phyloP scores from a whole-genome alignment of 2,888 invertebrate species.

The Dusona sp. region DNA sequence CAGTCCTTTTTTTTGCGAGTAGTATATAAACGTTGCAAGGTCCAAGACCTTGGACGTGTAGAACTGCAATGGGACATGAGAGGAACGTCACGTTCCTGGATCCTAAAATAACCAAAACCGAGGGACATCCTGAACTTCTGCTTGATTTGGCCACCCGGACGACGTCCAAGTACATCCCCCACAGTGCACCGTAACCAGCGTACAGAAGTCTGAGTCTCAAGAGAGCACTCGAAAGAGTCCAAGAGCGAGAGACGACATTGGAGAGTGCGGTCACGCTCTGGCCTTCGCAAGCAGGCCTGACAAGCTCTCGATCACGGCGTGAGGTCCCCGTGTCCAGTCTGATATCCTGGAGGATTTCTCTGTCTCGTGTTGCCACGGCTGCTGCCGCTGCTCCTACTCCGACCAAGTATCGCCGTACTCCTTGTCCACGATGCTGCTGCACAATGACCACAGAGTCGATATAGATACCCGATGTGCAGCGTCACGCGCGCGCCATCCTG shows the following conservation, averaged over 20 bases:
- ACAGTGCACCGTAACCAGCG: slow-evolving; percentile 35
- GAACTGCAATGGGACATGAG: slow-evolving; percentile 1
- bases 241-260: slow-evolving; percentile 64
- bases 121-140: slow-evolving; percentile 47
- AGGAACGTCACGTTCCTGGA: slow-evolving; percentile 70
- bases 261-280: slow-evolving; percentile 75
- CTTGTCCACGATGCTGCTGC: slow-evolving; percentile 67
- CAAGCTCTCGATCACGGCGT: slow-evolving; percentile 80
- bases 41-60: slow-evolving; percentile 24
- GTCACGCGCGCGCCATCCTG: slow-evolving; percentile 80
- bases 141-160: slow-evolving; percentile 57
- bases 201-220: slow-evolving; percentile 64
- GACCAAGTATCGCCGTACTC: slow-evolving; percentile 64
- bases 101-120: slow-evolving; percentile 78
- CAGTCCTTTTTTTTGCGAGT: slow-evolving; percentile 24
- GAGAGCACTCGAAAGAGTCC: slow-evolving; percentile 55
- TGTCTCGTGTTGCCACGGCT: slow-evolving; percentile 57
- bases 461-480: slow-evolving; percentile 74
- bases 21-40: slow-evolving; percentile 63
- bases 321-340: slow-evolving; percentile 75
- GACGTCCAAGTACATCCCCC: slow-evolving; percentile 53
- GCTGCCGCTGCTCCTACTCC: slow-evolving; percentile 49
- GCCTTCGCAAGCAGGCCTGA: slow-evolving; percentile 73
- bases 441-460: slow-evolving; percentile 76
- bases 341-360: slow-evolving; percentile 77